A percentile compares a stretch with the other conserved stretches of the same genome.
phyloP scores from a whole-genome alignment of 2,888 invertebrate genomes.

The Exocentrus adspersus region DNA sequence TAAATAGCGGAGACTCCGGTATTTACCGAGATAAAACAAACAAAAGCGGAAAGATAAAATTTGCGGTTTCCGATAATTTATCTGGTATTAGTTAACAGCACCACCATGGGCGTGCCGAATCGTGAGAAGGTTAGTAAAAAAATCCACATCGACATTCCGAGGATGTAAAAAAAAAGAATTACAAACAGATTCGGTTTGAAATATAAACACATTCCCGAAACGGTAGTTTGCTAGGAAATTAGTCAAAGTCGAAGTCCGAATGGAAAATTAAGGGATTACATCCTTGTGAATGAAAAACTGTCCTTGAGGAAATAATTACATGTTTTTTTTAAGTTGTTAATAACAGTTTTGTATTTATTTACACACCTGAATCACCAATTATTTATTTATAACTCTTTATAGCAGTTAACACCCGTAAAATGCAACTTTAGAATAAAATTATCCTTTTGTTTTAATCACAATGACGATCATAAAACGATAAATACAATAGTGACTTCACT shows the following conservation, averaged over 20 bases:
- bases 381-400: neutral
- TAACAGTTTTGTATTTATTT: no score
- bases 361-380: no score
- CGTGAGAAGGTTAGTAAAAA: neutral
- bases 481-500: neutral
- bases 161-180: no score
- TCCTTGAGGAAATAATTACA: no score
- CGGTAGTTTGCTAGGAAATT: no score
- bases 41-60: neutral
- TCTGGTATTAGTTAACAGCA: neutral
- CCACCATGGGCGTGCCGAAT: neutral
- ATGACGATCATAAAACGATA: neutral
- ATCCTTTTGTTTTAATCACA: neutral
- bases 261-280: no score
- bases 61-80: slow-evolving; percentile 8
- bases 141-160: no score
- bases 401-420: neutral
- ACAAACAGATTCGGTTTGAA: no score
- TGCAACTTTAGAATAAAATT: neutral
- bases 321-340: no score
- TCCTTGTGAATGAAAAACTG: no score
- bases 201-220: no score
- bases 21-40: neutral
- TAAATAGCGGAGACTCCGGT: neutral
- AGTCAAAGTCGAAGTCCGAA: no score